phyloP scores from a whole-genome alignment of 2,888 invertebrate species.

The Nomada ruficornis region DNA sequence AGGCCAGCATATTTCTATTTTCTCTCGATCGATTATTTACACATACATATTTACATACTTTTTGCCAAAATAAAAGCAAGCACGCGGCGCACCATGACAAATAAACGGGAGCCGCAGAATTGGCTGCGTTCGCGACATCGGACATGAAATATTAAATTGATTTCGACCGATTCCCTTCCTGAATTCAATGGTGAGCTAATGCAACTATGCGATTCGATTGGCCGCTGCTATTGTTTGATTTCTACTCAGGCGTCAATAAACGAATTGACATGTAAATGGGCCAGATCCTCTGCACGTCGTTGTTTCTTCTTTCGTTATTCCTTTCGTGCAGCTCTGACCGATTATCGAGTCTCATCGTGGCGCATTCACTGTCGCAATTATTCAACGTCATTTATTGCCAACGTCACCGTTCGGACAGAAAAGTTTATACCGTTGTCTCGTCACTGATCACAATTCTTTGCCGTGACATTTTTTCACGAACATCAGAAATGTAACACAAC shows the following conservation, averaged over 20 bases:
- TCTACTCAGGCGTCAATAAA: slow-evolving; percentile 38
- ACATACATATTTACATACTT: no score
- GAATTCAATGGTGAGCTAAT: slow-evolving; percentile 39
- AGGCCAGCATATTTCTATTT: no score
- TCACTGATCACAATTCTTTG: neutral
- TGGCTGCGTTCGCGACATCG: neutral
- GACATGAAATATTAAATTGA: slow-evolving; percentile 19
- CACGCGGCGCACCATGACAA: slow-evolving; percentile 5
- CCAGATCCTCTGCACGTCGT: neutral
- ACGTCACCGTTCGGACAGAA: slow-evolving; percentile 12
- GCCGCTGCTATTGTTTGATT: slow-evolving; percentile 36
- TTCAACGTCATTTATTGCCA: slow-evolving; percentile 43
- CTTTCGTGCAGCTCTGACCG: slow-evolving; percentile 20
- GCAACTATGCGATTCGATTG: slow-evolving; percentile 29
- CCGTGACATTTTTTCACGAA: neutral
- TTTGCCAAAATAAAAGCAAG: no score
- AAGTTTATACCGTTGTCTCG: slow-evolving; percentile 7
- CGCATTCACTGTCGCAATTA: slow-evolving; percentile 15
- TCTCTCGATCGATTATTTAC: no score
- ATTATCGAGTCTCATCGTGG: slow-evolving; percentile 43
- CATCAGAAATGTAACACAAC: no score
- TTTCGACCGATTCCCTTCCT: slow-evolving; percentile 3
- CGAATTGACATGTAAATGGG: slow-evolving; percentile 53
- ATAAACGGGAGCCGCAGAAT: slow-evolving; percentile 15
- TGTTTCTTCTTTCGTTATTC: slow-evolving; percentile 30